Evolutionary conservation across 2,797 vertebrate genomes (phyloP).

Genomic region (Schizopygopsis pylzovi): DNA sequence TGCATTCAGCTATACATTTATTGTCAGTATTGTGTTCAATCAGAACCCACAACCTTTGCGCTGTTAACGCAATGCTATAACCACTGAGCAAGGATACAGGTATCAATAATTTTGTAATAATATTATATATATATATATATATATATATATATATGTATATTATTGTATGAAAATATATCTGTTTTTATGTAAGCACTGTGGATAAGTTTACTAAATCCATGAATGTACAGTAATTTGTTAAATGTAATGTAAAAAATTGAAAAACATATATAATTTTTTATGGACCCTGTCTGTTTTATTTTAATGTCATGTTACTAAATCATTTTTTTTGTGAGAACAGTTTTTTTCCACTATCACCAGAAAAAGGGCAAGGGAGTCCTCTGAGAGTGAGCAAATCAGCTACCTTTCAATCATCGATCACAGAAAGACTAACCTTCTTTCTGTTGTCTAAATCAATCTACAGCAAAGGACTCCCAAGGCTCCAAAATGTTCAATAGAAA

Average conservation of each 20-base stretch:
- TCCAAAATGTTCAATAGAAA: constrained; percentile 27
- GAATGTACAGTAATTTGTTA: not conserved
- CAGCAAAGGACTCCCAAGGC: constrained; percentile 24
- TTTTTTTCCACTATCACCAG: constrained; percentile 7
- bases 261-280: not conserved
- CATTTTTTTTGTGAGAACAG: not conserved
- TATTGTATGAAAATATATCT: not conserved
- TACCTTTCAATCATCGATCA: constrained; percentile 35
- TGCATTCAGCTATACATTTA: no score
- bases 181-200: not conserved
- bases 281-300: not conserved
- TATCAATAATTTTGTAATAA: no score
- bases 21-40: no score
- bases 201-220: not conserved
- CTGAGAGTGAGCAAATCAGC: constrained; percentile 8
- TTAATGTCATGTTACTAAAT: not conserved
- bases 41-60: no score
- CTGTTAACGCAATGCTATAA: no score
- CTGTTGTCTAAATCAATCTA: constrained; percentile 35
- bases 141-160: not conserved
- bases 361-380: not conserved
- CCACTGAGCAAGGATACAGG: no score
- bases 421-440: constrained; percentile 13
- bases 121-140: not conserved
- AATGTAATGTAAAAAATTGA: not conserved